Evolutionary conservation across 2,888 invertebrate species (phyloP).

Genomic region (Clitarchus hookeri): DNA sequence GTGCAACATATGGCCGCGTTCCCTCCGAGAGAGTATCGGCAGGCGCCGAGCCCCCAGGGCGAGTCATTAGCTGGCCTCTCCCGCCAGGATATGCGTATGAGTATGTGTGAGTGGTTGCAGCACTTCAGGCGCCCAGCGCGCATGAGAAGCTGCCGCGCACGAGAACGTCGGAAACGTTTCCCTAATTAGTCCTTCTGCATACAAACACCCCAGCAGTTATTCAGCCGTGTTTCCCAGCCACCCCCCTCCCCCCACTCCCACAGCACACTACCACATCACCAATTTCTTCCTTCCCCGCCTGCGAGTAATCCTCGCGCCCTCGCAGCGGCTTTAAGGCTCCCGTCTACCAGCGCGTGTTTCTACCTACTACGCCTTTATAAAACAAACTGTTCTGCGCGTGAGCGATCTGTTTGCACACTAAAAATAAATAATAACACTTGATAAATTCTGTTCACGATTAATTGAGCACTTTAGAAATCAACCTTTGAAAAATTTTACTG

Average conservation of each 20-base stretch:
- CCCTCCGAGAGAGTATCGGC: too few relatives aligned
- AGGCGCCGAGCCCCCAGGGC: not conserved
- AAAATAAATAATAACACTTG: too few relatives aligned
- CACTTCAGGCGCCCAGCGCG: not conserved
- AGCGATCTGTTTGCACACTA: not conserved
- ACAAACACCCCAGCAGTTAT: constrained; percentile 14
- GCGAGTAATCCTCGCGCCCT: not conserved
- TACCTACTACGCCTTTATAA: too few relatives aligned
- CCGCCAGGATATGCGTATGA: not conserved
- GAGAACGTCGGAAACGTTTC: not conserved
- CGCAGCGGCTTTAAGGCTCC: not conserved
- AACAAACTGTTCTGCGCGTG: too few relatives aligned
- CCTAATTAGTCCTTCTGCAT: not conserved
- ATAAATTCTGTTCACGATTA: too few relatives aligned
- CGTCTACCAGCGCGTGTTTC: not conserved
- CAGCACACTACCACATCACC: too few relatives aligned
- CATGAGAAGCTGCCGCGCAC: not conserved
- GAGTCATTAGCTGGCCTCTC: not conserved
- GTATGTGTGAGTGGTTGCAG: not conserved
- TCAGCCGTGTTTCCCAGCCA: not conserved
- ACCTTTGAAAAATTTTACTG: too few relatives aligned
- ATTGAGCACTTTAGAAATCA: too few relatives aligned
- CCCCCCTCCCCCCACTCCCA: not conserved
- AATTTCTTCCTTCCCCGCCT: not conserved
- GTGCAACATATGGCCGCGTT: too few relatives aligned